Evolutionary conservation across 2,797 vertebrate species (phyloP), one percentile per base, ranked within the genome.

Genomic region (Gobionotothen gibberifrons): DNA sequence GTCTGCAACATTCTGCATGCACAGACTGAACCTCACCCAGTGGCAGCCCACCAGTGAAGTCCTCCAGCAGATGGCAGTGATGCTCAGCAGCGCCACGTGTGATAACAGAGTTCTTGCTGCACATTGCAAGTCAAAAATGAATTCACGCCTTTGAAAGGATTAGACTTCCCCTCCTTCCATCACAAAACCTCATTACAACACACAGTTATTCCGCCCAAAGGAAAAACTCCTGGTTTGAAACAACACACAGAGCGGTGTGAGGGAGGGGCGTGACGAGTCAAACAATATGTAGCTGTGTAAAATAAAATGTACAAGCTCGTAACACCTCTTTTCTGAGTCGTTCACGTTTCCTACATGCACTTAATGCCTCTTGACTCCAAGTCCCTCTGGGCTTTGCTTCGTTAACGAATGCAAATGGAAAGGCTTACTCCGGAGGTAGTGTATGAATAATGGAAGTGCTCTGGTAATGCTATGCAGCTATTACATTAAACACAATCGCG

Each of bases 391-490:
- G 92, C 78, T 88, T 87, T 87, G 87, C 84, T 90, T 90, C 89
- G 85, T 93, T 92, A 94, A 93, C 92, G 84, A 92, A 91, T 93
- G 90, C 92, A 93, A 93, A 93, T 90, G 89, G 89, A 74, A 91
- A 85, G 85, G 89, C 88, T 91, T 92, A 89, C 86, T 90, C 78
- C 61, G 7, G 78, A 84, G 74, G 89, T 71, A 57, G 84, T 86
- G 83, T 89, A 92, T 94, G 91, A 94, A 94, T 94, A 92, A 93
- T 94, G 90, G 83, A 92, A 86, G 81, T 66, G 80, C 80, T 80
- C 52, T 63, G 74, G 79, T 85, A 89, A 87, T 84, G 87, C 71
- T 86, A 87, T 87, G 85, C 89, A 79, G 90, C 76, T 14, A 1
- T 64, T 69, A 86, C n/a, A 89, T 90, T 85, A 90, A 87, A 79